A percentile compares a stretch with the other conserved stretches of the same genome.
These are phyloP conservation scores for Acanthurus leucopareius DNA, from an alignment of 2,797 vertebrate species.

Conservation along the genomic window DNA sequence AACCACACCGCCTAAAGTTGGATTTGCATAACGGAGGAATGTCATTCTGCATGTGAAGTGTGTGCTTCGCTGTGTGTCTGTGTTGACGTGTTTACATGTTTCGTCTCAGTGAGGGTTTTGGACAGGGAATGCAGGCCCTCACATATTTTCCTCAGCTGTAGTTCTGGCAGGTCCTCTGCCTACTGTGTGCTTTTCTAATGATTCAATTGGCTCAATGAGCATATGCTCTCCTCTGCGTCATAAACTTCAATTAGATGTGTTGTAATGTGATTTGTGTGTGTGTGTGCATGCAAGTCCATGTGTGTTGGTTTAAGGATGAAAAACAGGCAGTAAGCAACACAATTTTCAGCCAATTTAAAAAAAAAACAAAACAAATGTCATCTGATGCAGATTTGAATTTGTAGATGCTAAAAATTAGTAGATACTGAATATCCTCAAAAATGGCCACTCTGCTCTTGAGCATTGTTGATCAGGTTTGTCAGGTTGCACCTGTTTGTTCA, in stretches of 20 bases:
- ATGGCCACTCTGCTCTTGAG: background rate
- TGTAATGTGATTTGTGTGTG: constrained; percentile 81
- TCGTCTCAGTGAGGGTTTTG: constrained; percentile 44
- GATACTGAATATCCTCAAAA: background rate
- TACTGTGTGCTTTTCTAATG: constrained; percentile 85
- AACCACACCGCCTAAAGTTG: constrained; percentile 24
- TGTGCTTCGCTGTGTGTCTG: constrained; percentile 39
- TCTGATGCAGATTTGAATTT: background rate
- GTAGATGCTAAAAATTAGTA: background rate
- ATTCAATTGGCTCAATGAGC: constrained; percentile 87
- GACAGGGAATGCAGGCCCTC: constrained; percentile 62
- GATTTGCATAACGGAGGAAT: constrained; percentile 55
- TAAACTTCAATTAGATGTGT: constrained; percentile 86
- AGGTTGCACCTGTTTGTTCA: background rate
- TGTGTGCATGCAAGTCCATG: constrained; percentile 32
- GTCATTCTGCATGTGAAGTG: constrained; percentile 37
- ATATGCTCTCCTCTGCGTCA: constrained; percentile 85
- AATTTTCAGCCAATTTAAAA: constrained; percentile 19
- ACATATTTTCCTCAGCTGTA: constrained; percentile 78
- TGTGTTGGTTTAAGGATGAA: constrained; percentile 27
- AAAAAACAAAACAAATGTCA: background rate
- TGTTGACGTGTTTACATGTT: constrained; percentile 49
- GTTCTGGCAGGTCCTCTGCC: constrained; percentile 80
- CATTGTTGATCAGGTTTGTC: background rate
- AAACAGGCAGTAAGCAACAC: too few species aligned